Conservation (phyloP, 2,113 vertebrate species). For the Oryzias javanicus region DNA sequence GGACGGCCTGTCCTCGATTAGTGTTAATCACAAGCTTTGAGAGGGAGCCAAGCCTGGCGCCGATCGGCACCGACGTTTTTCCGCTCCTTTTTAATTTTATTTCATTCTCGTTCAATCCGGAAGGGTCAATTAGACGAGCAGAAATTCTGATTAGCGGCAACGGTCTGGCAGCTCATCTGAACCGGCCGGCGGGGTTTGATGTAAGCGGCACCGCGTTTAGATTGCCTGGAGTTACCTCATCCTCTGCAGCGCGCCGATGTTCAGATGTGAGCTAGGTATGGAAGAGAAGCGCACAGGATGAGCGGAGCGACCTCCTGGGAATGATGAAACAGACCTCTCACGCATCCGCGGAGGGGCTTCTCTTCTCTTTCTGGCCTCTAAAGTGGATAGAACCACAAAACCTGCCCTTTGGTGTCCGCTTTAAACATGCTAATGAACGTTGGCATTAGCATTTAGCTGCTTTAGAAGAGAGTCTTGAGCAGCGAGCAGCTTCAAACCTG, state of each 20-base stretch:
- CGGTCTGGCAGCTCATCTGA: slow-evolving; percentile 53
- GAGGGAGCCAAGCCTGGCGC: slow-evolving; percentile 33
- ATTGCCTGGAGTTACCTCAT: slow-evolving; percentile 71
- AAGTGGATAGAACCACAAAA: no score
- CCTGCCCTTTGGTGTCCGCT: no score
- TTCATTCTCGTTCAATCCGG: slow-evolving; percentile 40
- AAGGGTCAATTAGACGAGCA: slow-evolving; percentile 49
- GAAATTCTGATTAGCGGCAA: slow-evolving; percentile 44
- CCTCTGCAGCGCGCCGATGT: slow-evolving; percentile 27
- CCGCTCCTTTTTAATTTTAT: slow-evolving; percentile 34
- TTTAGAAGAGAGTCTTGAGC: no score
- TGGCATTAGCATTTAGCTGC: no score
- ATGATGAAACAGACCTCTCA: slow-evolving; percentile 64
- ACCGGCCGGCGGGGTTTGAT: slow-evolving; percentile 42
- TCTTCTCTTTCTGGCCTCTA: slow-evolving; percentile 14
- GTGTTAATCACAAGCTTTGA: slow-evolving; percentile 43
- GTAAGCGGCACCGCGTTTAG: slow-evolving; percentile 52
- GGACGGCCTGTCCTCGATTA: slow-evolving; percentile 43
- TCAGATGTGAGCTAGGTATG: slow-evolving; percentile 53
- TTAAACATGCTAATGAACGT: background rate
- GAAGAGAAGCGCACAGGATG: slow-evolving; percentile 44
- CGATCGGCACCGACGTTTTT: slow-evolving; percentile 32
- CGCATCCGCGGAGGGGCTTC: slow-evolving; percentile 21
- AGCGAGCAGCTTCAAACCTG: no score
- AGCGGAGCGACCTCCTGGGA: slow-evolving; percentile 40